A percentile compares a stretch with the other conserved stretches of the same genome.
phyloP scores from a whole-genome alignment of 2,113 vertebrate species.

The Anser brachyrhynchus region DNA sequence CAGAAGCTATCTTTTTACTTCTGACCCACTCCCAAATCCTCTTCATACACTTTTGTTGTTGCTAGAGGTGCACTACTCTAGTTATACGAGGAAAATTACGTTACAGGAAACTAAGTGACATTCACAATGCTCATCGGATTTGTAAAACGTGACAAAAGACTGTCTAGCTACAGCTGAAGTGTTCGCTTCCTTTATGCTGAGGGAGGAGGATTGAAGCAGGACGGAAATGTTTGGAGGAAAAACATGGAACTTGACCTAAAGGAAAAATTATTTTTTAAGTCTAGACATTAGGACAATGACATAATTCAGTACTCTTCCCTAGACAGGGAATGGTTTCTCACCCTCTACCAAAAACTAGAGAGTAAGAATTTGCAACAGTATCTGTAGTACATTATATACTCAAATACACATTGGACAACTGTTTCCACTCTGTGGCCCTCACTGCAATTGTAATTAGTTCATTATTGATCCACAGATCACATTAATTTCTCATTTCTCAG shows the following conservation, averaged over 20 bases:
- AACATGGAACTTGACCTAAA: not conserved
- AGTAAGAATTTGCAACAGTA: not conserved
- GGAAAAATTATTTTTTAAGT: not conserved
- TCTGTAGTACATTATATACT: not conserved
- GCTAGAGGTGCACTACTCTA: not conserved
- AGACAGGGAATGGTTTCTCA: not conserved
- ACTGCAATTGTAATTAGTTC: not conserved
- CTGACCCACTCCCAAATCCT: not conserved
- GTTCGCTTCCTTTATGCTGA: not conserved
- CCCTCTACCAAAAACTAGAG: not conserved
- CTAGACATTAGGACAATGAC: not conserved
- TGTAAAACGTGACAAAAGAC: not conserved
- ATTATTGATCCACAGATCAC: not conserved
- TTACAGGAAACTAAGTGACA: not conserved
- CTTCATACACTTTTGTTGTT: not conserved
- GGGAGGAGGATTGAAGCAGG: not conserved
- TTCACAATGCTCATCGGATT: not conserved
- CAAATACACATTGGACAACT: not conserved
- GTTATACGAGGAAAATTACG: conserved; percentile 3
- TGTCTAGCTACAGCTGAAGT: not conserved
- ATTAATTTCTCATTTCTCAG: not conserved
- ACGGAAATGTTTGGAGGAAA: not conserved
- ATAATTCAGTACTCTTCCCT: not conserved
- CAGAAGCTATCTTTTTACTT: not conserved
- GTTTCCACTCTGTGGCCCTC: not conserved